These are phyloP conservation scores for Catocala sponsa DNA, from an alignment of 2,888 invertebrate genomes.

Conservation along the genomic window DNA sequence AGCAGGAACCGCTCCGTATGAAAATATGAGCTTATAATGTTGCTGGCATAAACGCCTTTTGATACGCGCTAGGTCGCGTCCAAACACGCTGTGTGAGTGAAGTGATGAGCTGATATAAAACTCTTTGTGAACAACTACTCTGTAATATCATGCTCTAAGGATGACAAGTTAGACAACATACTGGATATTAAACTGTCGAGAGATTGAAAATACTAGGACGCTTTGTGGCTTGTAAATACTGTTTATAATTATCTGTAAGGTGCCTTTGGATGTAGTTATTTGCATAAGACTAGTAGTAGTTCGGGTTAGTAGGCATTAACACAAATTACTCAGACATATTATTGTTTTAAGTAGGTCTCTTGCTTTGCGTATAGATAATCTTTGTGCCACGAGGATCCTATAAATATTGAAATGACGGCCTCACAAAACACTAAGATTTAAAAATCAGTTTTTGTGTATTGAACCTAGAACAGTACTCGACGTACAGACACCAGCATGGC, in stretches of 20 bases:
- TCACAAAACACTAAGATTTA: too few relatives aligned
- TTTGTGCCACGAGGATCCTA: too few relatives aligned
- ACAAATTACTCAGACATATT: too few relatives aligned
- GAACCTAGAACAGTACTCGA: too few relatives aligned
- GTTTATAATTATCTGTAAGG: neutral
- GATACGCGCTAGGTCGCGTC: conserved; percentile 28
- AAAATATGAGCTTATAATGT: conserved; percentile 36
- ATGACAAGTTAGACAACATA: conserved; percentile 22
- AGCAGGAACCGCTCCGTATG: neutral
- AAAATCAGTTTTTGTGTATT: too few relatives aligned
- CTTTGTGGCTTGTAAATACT: neutral
- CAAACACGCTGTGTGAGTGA: conserved; percentile 27
- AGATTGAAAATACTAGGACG: conserved; percentile 4
- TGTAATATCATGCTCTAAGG: conserved; percentile 26
- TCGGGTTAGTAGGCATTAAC: too few relatives aligned
- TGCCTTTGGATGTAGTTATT: too few relatives aligned
- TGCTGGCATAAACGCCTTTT: conserved; percentile 22
- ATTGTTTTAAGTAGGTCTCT: too few relatives aligned
- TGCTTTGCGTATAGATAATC: too few relatives aligned
- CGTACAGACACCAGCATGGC: too few relatives aligned
- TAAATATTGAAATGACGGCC: too few relatives aligned
- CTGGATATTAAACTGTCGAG: conserved; percentile 29
- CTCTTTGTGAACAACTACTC: conserved; percentile 34
- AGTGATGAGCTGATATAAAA: conserved; percentile 45
- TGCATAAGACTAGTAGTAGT: too few relatives aligned